Evolutionary conservation across 1,140 invertebrate genomes (phyloP).

Genomic region (Drosophila equinoxialis): DNA sequence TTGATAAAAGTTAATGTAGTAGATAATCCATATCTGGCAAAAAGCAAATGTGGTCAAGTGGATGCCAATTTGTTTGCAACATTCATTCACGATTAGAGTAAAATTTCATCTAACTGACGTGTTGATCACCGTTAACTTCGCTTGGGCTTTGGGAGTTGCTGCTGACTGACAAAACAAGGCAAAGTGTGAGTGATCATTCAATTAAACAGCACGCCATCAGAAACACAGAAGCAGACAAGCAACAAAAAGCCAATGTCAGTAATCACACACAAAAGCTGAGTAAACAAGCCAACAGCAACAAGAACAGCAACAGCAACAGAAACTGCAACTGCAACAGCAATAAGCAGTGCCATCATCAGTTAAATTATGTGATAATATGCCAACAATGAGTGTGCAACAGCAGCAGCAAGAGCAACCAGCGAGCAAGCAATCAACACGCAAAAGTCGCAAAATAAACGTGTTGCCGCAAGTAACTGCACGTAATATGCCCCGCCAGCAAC

Average conservation of each 20-base stretch:
- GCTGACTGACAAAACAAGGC: slow-evolving; percentile 72
- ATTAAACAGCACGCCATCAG: slow-evolving; percentile 48
- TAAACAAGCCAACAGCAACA: slow-evolving; percentile 45
- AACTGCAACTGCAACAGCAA: slow-evolving; percentile 15
- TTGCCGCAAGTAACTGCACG: slow-evolving; percentile 31
- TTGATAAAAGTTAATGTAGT: too few species aligned
- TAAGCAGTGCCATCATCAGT: slow-evolving; percentile 71
- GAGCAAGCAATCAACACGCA: slow-evolving; percentile 73
- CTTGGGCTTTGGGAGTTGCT: slow-evolving; percentile 2
- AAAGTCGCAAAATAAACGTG: slow-evolving; percentile 75
- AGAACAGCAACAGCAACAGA: slow-evolving; percentile 7
- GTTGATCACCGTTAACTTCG: slow-evolving; percentile 54
- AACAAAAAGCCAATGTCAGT: slow-evolving; percentile 53
- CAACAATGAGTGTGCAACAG: slow-evolving; percentile 77
- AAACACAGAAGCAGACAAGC: neutral
- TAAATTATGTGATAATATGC: slow-evolving; percentile 81
- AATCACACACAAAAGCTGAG: slow-evolving; percentile 46
- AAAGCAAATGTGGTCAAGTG: too few species aligned
- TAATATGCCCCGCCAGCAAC: slow-evolving; percentile 37
- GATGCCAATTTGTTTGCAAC: neutral
- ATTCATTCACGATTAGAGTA: slow-evolving; percentile 52
- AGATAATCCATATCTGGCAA: too few species aligned
- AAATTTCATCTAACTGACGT: slow-evolving; percentile 46
- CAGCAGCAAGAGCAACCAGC: slow-evolving; percentile 34
- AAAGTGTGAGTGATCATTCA: slow-evolving; percentile 81